A percentile compares a stretch with the other conserved stretches of the same genome.
Evolutionary conservation across 1,140 invertebrate species (phyloP).

Genomic region (Samia ricini): DNA sequence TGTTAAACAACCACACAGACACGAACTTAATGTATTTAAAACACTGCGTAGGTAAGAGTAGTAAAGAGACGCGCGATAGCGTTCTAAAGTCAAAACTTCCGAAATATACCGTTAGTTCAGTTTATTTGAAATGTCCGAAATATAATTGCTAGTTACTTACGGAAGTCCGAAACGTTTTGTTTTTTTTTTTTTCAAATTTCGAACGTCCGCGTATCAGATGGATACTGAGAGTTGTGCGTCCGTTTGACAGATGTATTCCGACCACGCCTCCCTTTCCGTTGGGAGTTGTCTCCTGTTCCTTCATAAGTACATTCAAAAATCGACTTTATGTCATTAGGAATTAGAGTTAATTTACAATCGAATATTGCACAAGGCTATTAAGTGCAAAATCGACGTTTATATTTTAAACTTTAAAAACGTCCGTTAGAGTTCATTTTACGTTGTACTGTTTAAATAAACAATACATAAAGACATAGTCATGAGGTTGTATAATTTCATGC

Average conservation of each 20-base stretch:
- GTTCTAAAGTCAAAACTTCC: background rate
- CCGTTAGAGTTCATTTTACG: background rate
- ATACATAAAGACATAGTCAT: constrained; percentile 6
- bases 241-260: constrained; percentile 8
- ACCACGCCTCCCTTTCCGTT: constrained; percentile 19
- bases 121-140: background rate
- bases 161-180: background rate
- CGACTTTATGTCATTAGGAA: background rate
- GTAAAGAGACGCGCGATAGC: no score
- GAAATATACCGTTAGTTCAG: no score
- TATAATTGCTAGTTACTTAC: background rate
- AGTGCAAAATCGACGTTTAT: background rate
- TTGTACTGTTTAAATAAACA: background rate
- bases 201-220: constrained; percentile 24
- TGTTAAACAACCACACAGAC: background rate
- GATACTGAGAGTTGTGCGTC: constrained; percentile 15
- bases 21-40: no score
- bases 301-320: background rate
- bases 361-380: background rate
- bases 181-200: background rate
- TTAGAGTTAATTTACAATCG: background rate
- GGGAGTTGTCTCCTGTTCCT: background rate
- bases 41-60: background rate
- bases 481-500: constrained; percentile 4
- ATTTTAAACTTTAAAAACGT: background rate